Evolutionary conservation across 2,888 invertebrate genomes (phyloP).

Genomic region (Cantharis lateralis): DNA sequence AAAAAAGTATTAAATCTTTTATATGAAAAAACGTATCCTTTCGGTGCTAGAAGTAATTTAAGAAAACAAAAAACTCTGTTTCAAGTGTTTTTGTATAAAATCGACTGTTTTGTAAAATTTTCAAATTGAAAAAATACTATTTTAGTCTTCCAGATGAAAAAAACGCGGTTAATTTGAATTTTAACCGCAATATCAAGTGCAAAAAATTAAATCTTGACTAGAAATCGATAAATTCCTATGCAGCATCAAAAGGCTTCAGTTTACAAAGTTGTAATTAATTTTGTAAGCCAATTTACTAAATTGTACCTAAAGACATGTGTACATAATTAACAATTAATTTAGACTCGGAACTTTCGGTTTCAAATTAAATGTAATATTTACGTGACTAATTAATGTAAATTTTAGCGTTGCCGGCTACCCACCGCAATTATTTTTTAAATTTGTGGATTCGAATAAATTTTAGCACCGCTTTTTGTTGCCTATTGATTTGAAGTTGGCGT

Average conservation of each 20-base stretch:
- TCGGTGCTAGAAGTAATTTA: too few species aligned
- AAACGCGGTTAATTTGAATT: too few species aligned
- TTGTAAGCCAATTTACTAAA: neutral
- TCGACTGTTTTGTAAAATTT: too few species aligned
- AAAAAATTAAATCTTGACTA: neutral
- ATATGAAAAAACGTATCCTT: too few species aligned
- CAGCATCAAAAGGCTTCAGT: neutral
- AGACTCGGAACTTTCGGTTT: neutral
- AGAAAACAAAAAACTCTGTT: too few species aligned
- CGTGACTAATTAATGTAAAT: neutral
- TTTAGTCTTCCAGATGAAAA: too few species aligned
- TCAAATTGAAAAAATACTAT: too few species aligned
- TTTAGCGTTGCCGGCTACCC: neutral
- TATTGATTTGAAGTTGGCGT: conserved; percentile 21
- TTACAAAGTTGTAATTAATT: neutral
- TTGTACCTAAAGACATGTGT: neutral
- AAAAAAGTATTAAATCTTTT: too few species aligned
- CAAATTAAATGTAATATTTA: neutral
- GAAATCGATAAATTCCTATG: neutral
- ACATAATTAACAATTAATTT: neutral
- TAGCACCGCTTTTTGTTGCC: neutral
- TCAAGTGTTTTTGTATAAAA: too few species aligned
- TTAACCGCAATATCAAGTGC: neutral
- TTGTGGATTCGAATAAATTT: neutral
- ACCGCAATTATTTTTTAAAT: neutral